Evolutionary conservation across 35 echinoderm and acorn worm genomes (phyloP), one percentile per base, ranked within the genome.

Genomic region (Holothuria glaberrima): DNA sequence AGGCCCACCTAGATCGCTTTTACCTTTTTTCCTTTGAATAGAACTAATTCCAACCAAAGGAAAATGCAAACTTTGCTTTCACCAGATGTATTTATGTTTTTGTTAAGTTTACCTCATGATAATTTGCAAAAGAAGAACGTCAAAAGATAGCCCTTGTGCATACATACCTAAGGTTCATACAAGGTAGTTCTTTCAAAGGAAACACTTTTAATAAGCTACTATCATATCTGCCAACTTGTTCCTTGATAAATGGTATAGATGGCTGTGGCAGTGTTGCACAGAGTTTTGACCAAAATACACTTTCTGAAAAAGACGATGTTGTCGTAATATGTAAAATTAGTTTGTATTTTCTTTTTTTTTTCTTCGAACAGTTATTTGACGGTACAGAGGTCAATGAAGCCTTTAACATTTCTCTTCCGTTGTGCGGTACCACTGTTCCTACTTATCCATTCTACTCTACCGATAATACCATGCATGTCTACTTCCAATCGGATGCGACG

Each of bases 351-450:
- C 21, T 65, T 65, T 28, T 70, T 75, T 13, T 6, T 30, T 31
- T 21, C 4, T 75, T 75, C n/a, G 20, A 32, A 75, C 71, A 75
- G 71, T 41, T 75, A 41, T 75, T 75, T 75, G 71, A 75, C 71
- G 71, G 71, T 36, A 12, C 22, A 41, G 30, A 75, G 16, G 13
- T n/a, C 9, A 75, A 75, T 41, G 14, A 75, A 41, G 33, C 34
- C 4, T 7, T 13, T 19, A 75, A 41, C 45, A 7, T 75, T 32
- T 75, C 71, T 22, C 30, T n/a, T 41, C 71, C 71, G 45, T 21
- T 75, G 1, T 75, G 71, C 45, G 71, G 71, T 18, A 41, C 30
- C 5, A 41, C 22, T 24, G 18, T 6, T 41, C n/a, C 71, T 22
- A 35, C 31, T 19, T 21, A 75, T 30, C 71, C 31, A 41, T 75